Conservation (phyloP, 1,140 invertebrate genomes). For the Bombus haemorrhoidalis region DNA sequence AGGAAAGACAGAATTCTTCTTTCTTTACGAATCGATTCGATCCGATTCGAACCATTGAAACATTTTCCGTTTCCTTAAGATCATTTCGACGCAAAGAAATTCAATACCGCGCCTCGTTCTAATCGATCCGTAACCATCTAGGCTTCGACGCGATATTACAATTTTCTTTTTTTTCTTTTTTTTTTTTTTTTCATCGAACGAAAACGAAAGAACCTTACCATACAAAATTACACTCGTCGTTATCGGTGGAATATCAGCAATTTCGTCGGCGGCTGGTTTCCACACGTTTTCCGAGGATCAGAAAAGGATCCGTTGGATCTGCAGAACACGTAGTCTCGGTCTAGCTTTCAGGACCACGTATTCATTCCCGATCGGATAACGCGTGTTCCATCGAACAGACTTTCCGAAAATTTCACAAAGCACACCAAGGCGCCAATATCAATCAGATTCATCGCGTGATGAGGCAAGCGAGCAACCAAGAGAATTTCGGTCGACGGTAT, state of each 20-base stretch:
- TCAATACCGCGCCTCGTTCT: not conserved
- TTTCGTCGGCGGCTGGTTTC: not conserved
- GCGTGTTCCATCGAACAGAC: not conserved
- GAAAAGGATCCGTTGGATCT: not conserved
- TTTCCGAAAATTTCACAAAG: conserved; percentile 48
- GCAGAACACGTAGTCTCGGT: conserved; percentile 39
- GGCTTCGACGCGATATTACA: not conserved
- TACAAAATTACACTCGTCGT: not conserved
- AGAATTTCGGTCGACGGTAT: conserved; percentile 54
- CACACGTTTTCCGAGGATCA: not conserved
- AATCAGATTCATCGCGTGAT: conserved; percentile 65
- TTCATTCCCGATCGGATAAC: conserved; percentile 30
- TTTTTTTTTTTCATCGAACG: not conserved
- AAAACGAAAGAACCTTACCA: not conserved
- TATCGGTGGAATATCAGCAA: not conserved
- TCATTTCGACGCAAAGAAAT: not conserved
- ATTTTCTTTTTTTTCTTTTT: not conserved
- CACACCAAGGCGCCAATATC: conserved; percentile 60
- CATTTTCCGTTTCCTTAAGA: not conserved
- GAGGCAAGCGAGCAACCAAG: conserved; percentile 38
- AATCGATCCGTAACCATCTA: not conserved
- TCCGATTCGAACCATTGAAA: not conserved
- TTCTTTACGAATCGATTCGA: not conserved
- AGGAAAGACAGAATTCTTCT: too few relatives aligned
- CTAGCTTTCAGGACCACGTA: conserved; percentile 24